phyloP scores from a whole-genome alignment of 2,888 invertebrate species.

The Dicranocentrus wangi region DNA sequence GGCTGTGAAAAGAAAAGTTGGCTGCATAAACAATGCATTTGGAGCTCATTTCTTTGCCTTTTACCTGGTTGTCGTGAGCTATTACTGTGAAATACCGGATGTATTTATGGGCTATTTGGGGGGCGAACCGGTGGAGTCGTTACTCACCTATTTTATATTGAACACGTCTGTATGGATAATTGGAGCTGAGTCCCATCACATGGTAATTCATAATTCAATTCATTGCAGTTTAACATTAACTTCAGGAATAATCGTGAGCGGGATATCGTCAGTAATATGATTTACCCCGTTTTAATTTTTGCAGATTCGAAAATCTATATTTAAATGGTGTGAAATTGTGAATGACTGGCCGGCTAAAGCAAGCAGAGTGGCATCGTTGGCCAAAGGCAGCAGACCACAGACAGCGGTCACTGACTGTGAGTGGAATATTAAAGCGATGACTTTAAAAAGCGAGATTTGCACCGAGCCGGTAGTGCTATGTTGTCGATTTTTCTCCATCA shows the following conservation, averaged over 20 bases:
- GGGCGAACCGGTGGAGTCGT: neutral
- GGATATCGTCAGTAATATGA: neutral
- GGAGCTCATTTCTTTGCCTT: neutral
- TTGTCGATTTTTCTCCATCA: neutral
- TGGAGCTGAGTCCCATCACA: neutral
- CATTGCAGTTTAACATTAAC: too few relatives aligned
- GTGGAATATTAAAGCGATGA: neutral
- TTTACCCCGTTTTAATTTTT: neutral
- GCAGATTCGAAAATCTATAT: too few relatives aligned
- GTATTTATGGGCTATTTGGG: neutral
- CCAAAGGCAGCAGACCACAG: too few relatives aligned
- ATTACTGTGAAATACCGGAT: neutral
- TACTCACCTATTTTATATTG: neutral
- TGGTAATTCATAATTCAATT: too few relatives aligned
- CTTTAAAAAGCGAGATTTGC: neutral
- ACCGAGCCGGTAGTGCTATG: neutral
- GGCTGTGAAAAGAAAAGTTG: too few relatives aligned
- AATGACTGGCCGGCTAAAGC: too few relatives aligned
- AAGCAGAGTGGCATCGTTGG: neutral
- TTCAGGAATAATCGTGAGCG: neutral
- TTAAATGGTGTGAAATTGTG: too few relatives aligned
- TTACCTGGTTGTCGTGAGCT: neutral
- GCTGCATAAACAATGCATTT: neutral
- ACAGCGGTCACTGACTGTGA: neutral
- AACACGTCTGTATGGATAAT: neutral